Base-by-base conservation (phyloP, 2,797 vertebrate species). In the Apogon talboti region DNA sequence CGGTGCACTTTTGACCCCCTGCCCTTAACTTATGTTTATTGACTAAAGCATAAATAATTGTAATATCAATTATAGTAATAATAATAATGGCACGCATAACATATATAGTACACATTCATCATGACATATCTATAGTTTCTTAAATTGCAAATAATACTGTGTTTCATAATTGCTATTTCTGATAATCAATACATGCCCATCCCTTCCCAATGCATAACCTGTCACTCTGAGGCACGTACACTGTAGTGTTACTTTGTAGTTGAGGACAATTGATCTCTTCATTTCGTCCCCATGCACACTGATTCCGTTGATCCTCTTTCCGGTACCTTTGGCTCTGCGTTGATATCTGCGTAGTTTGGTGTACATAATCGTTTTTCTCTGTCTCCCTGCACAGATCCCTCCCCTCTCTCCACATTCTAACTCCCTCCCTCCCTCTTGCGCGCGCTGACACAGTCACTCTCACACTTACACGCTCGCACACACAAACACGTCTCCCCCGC, bases 321-420 rank as follows among this genome's bases (percentile, higher is more conserved):
- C 93, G 92, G 93, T 92, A 85, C 82, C 88, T 90, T 87, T 83
- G 90, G 89, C 89, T 83, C 87, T 91, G 91, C 91, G 92, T 91
- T 91, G 44, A 87, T 91, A 91, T 91, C 85, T 94, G 92, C 92
- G 93, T 93, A 94, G 89, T 92, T 92, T 66, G 77, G 40, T 76
- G 65, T 71, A 74, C 83, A 77, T 77, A 79, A 83, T 86, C 85
- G 74, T 87, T 81, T 73, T 61, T 87, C 76, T 83, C 81, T 70
- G 76, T 84, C 81, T 89, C 88, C 48, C 73, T 76, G 71, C 72
- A 68, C 51, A 78, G 60, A 76, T 42, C 74, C 79, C 82, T 76
- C 79, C 87, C 81, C 43, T 71, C 74, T 76, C 78, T 45, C 15
- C 67, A 38, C 46, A 80, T 70, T 44, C 79, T 21, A 41, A 7